Evolutionary conservation across 2,888 invertebrate species (phyloP).

Genomic region (Mongoloraphidia duomilia): DNA sequence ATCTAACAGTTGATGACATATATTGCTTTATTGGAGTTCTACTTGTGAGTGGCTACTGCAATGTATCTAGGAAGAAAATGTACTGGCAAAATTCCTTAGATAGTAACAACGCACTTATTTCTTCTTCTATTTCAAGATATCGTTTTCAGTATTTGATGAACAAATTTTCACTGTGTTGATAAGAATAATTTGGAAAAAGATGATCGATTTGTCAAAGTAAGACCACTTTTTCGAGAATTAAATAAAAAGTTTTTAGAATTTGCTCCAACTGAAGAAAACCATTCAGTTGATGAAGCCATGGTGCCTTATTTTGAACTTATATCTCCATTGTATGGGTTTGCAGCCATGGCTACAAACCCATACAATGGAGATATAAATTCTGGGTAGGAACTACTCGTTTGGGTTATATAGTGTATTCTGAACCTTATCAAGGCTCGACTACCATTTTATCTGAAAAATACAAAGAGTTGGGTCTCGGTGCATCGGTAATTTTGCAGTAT

Average conservation of each 20-base stretch:
- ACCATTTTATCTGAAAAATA: not conserved
- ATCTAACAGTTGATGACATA: slow-evolving; percentile 8
- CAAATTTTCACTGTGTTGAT: no score
- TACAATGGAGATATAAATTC: no score
- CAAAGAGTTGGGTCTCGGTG: slow-evolving; percentile 1
- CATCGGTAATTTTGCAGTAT: slow-evolving; percentile 1
- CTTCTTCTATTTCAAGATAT: no score
- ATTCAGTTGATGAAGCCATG: slow-evolving; percentile 14
- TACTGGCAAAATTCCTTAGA: slow-evolving; percentile 5
- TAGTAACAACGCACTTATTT: no score
- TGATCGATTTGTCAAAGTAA: no score
- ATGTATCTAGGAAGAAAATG: not conserved
- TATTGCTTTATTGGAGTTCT: slow-evolving; percentile 4
- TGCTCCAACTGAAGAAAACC: slow-evolving; percentile 14
- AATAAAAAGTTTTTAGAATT: no score
- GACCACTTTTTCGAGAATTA: no score
- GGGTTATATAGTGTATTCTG: not conserved
- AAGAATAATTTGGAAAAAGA: no score
- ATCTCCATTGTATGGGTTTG: no score
- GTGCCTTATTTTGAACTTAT: slow-evolving; percentile 4
- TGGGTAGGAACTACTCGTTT: slow-evolving; percentile 1
- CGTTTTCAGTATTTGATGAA: no score
- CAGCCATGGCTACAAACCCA: no score
- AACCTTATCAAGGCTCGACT: slow-evolving; percentile 2
- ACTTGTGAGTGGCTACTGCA: slow-evolving; percentile 5